Conservation (phyloP, 2,113 vertebrate genomes). For the Sapayoa aenigma region DNA sequence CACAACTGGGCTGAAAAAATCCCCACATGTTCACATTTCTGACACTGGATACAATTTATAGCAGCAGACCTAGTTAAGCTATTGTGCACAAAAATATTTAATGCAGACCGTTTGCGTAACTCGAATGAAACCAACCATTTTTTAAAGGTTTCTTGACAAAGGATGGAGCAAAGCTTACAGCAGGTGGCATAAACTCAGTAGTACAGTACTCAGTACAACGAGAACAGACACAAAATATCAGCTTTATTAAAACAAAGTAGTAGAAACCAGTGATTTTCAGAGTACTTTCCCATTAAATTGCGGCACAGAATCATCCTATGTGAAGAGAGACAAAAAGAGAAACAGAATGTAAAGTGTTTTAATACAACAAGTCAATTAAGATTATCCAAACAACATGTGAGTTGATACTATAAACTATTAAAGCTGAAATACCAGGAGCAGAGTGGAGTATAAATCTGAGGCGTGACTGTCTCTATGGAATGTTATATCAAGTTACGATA, state of each 20-base stretch:
- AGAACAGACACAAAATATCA: background rate
- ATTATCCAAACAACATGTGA: conserved; percentile 20
- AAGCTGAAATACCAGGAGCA: conserved; percentile 27
- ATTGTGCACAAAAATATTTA: background rate
- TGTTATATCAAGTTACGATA: conserved; percentile 31
- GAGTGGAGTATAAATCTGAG: background rate
- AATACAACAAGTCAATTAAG: conserved; percentile 6
- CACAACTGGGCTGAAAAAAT: background rate
- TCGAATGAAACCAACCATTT: background rate
- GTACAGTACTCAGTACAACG: background rate
- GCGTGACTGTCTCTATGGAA: conserved; percentile 23
- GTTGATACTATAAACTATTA: background rate
- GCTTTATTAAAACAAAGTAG: background rate
- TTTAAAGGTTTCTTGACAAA: background rate
- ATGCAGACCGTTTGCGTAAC: background rate
- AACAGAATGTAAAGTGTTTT: background rate
- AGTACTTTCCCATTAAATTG: background rate
- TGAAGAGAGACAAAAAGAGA: background rate
- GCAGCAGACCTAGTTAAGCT: background rate
- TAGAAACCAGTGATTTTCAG: background rate
- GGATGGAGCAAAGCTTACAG: background rate
- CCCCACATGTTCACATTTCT: background rate
- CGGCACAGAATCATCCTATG: background rate
- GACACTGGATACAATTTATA: background rate
- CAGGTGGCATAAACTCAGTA: background rate